Percentiles rank a stretch among this genome's conserved stretches.
These are phyloP conservation scores for Fukomys damarensis DNA, from an alignment of 2,113 vertebrate species.

Conservation along the genomic window DNA sequence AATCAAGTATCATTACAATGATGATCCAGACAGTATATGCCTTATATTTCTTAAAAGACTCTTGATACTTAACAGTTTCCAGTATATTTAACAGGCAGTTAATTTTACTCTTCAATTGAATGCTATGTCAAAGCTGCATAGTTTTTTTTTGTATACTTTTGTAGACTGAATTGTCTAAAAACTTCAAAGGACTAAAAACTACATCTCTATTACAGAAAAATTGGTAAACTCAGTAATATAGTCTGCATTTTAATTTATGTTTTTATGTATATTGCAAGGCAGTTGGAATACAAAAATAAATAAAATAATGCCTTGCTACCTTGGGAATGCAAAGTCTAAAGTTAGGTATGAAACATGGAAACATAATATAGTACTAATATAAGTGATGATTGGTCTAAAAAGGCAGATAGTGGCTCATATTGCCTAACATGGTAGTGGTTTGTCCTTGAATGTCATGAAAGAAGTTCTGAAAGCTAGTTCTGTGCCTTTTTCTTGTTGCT, in stretches of 20 bases:
- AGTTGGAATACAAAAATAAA: background rate
- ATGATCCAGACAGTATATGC: background rate
- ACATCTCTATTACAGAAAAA: background rate
- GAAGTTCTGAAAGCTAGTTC: background rate
- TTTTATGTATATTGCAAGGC: background rate
- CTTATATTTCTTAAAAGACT: slow-evolving; percentile 16
- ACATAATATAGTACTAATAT: background rate
- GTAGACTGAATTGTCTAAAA: background rate
- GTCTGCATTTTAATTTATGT: slow-evolving; percentile 3
- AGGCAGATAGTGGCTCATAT: background rate
- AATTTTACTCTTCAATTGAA: background rate
- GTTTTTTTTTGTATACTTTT: background rate
- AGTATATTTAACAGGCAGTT: background rate
- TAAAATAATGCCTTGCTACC: background rate
- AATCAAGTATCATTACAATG: background rate
- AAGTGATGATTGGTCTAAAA: background rate
- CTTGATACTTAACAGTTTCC: background rate
- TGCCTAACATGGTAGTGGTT: background rate
- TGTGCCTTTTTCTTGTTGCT: background rate
- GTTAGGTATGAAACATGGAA: background rate
- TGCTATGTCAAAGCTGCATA: background rate
- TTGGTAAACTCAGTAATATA: background rate
- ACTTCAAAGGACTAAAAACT: background rate
- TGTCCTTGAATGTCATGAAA: background rate
- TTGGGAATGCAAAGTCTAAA: background rate